A percentile compares a stretch with the other conserved stretches of the same genome.
Conservation (phyloP, 2,113 vertebrate genomes). For the Tor tambroides region DNA sequence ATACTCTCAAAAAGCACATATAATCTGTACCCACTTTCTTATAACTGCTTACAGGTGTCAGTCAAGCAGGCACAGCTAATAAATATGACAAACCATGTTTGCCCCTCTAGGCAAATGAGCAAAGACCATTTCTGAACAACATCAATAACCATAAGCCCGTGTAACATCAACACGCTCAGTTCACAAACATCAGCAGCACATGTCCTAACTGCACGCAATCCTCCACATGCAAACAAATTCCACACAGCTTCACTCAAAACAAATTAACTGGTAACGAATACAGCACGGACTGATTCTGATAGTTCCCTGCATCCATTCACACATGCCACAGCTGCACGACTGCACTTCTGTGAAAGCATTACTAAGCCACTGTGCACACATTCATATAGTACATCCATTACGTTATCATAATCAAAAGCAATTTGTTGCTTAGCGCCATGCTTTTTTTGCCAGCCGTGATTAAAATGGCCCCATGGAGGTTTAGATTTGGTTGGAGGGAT, state of each 20-base stretch:
- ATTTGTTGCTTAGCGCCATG: slow-evolving; percentile 31
- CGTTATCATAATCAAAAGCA: slow-evolving; percentile 53
- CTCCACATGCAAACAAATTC: slow-evolving; percentile 29
- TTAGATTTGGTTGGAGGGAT: slow-evolving; percentile 32
- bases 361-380: slow-evolving; percentile 35
- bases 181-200: slow-evolving; percentile 26
- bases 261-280: slow-evolving; percentile 44
- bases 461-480: slow-evolving; percentile 33
- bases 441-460: slow-evolving; percentile 30
- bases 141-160: slow-evolving; percentile 1
- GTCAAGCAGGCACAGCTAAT: background rate
- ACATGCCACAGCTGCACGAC: slow-evolving; percentile 17
- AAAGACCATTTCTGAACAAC: background rate
- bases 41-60: background rate
- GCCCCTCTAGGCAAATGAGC: background rate
- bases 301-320: slow-evolving; percentile 6
- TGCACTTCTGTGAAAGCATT: slow-evolving; percentile 1
- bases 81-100: background rate
- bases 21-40: background rate
- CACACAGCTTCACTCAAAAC: slow-evolving; percentile 49
- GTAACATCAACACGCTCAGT: background rate
- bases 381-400: slow-evolving; percentile 50
- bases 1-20: background rate
- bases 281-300: background rate
- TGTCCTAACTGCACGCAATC: slow-evolving; percentile 21